Conservation (phyloP, 2,888 invertebrate genomes). For the Ctenicera cuprea region DNA sequence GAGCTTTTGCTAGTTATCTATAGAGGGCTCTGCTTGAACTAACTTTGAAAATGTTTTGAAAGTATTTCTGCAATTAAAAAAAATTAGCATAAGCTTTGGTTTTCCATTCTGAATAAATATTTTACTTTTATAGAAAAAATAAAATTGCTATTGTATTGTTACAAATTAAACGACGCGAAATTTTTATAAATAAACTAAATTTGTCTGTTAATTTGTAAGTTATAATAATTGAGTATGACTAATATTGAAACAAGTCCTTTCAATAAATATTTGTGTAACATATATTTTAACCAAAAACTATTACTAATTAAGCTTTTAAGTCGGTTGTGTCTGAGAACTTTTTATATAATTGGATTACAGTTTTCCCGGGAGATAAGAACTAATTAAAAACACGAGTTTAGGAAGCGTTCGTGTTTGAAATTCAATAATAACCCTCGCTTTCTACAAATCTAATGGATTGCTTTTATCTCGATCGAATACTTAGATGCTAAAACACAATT, state of each 20-base stretch:
- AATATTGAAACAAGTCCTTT: no score
- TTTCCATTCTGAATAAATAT: background rate
- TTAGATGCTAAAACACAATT: conserved; percentile 23
- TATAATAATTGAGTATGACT: no score
- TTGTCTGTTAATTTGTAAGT: no score
- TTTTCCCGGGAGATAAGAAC: conserved; percentile 44
- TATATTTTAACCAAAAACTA: no score
- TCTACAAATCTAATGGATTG: conserved; percentile 45
- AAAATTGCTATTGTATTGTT: no score
- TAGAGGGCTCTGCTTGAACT: conserved; percentile 17
- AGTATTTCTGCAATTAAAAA: no score
- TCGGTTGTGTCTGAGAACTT: conserved; percentile 34
- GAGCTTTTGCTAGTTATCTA: conserved; percentile 17
- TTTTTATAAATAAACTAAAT: no score
- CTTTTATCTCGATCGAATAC: conserved; percentile 35
- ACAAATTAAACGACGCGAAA: no score
- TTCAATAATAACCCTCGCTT: conserved; percentile 43
- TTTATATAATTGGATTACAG: conserved; percentile 43
- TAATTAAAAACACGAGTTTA: conserved; percentile 54
- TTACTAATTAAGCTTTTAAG: background rate
- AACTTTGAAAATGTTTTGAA: conserved; percentile 6
- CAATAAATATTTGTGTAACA: no score
- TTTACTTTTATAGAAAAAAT: background rate
- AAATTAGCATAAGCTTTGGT: background rate
- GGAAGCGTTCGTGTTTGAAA: conserved; percentile 44